These are phyloP conservation scores for Cisticola juncidis DNA, from an alignment of 2,113 vertebrate genomes.

Conservation along the genomic window DNA sequence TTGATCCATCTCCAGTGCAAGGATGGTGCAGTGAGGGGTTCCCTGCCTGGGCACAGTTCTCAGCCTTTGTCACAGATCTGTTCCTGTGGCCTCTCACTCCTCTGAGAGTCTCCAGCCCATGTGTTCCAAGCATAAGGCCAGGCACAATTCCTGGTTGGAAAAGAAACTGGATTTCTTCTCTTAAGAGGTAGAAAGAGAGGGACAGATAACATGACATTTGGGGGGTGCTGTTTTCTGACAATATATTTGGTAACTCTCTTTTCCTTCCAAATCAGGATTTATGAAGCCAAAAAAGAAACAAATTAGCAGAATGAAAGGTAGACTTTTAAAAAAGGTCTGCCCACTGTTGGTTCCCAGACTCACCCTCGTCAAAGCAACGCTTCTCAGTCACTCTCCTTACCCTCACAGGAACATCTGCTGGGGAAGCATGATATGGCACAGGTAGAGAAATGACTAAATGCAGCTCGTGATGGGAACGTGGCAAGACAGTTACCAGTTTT, in stretches of 20 bases:
- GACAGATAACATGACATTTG: neutral
- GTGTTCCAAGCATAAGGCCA: rapidly evolving
- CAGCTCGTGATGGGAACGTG: neutral
- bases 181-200: neutral
- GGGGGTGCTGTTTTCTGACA: neutral
- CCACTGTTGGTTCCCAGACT: neutral
- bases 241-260: neutral
- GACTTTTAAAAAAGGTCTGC: neutral
- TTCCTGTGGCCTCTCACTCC: neutral
- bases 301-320: neutral
- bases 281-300: neutral
- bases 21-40: neutral
- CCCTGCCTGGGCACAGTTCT: rapidly evolving
- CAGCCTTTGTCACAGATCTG: neutral
- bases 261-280: slow-evolving; percentile 28
- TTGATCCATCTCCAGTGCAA: neutral
- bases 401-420: neutral
- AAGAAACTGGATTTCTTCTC: neutral
- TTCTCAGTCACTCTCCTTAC: neutral
- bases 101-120: neutral
- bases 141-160: neutral
- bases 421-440: neutral
- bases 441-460: neutral
- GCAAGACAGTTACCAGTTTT: neutral
- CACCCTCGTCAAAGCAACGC: neutral